A percentile compares a stretch with the other conserved stretches of the same genome.
These are phyloP conservation scores for Eulemur macaco DNA, from an alignment of 2,113 vertebrate species.

Conservation along the genomic window DNA sequence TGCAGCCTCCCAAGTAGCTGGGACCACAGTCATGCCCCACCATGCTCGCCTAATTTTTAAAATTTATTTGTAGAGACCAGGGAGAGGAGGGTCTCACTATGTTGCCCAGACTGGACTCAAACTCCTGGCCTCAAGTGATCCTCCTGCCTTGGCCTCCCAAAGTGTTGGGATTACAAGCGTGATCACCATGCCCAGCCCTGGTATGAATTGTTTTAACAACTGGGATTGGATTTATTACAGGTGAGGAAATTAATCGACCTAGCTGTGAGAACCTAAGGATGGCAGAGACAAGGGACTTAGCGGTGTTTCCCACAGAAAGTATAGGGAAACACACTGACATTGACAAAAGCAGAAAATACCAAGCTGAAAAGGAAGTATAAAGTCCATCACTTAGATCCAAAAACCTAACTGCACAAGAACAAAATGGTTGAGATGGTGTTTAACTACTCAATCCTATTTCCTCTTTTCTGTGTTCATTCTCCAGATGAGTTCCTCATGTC, in stretches of 20 bases:
- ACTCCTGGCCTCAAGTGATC: too few species aligned
- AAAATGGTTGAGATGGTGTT: neutral
- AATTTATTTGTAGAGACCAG: too few species aligned
- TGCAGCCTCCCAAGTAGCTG: too few species aligned
- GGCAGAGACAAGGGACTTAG: neutral
- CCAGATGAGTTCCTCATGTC: neutral
- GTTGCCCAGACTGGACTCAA: too few species aligned
- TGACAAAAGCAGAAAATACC: constrained; percentile 12
- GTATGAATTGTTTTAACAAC: neutral
- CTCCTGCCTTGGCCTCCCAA: too few species aligned
- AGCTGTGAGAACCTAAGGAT: neutral
- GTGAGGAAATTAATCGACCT: neutral
- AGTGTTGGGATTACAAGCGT: too few species aligned
- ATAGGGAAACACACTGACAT: neutral
- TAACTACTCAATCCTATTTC: neutral
- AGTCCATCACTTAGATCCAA: neutral
- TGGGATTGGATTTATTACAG: neutral
- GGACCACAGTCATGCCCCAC: too few species aligned
- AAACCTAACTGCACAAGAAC: neutral
- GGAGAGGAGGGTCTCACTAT: too few species aligned
- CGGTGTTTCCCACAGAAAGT: neutral
- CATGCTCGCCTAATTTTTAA: too few species aligned
- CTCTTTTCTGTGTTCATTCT: neutral
- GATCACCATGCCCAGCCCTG: neutral
- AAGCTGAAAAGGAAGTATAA: neutral